Evolutionary conservation across 2,888 invertebrate genomes (phyloP).

Genomic region (Unio pictorum): DNA sequence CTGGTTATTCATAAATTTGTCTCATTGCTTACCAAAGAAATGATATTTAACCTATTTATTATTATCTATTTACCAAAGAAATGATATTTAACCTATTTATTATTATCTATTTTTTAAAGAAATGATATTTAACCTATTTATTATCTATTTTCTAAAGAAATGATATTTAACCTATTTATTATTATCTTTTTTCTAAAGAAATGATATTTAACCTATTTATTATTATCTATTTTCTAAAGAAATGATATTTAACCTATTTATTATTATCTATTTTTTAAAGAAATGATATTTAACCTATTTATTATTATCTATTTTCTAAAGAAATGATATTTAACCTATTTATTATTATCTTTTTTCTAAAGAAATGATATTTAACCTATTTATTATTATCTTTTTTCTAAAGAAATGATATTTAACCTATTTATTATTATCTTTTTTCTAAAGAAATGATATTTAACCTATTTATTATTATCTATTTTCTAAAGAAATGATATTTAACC

Average conservation of each 20-base stretch:
- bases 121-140: not conserved
- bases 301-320: slow-evolving; percentile 32
- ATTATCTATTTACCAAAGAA: slow-evolving; percentile 21
- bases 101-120: slow-evolving; percentile 22
- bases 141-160: slow-evolving; percentile 32
- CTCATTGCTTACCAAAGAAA: no score
- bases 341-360: slow-evolving; percentile 32
- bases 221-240: slow-evolving; percentile 31
- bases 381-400: slow-evolving; percentile 32
- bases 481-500: no score
- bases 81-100: not conserved
- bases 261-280: slow-evolving; percentile 33
- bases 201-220: not conserved
- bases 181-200: slow-evolving; percentile 32
- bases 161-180: not conserved
- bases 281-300: not conserved
- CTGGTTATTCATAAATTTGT: no score
- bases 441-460: no score
- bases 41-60: not conserved
- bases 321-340: no score
- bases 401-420: no score
- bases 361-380: no score
- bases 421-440: not conserved
- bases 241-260: not conserved
- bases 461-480: no score